phyloP scores from a whole-genome alignment of 2,888 invertebrate species.

The Gastracanthus pulcherrimus region DNA sequence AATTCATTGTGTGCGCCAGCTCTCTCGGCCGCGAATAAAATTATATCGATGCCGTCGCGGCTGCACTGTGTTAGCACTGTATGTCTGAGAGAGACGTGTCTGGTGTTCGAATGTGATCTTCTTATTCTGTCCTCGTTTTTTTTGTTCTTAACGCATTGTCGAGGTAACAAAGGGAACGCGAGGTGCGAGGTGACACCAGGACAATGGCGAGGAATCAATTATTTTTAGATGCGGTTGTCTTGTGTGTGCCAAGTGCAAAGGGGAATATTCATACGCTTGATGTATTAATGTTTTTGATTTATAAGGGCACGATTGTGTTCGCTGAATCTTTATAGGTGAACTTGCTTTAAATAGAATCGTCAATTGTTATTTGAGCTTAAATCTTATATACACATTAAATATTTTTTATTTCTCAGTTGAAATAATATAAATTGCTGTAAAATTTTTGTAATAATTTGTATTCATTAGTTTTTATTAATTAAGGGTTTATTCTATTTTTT shows the following conservation, averaged over 20 bases:
- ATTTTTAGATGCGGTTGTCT: neutral
- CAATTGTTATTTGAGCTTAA: no score
- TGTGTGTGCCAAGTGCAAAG: neutral
- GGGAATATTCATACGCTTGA: slow-evolving; percentile 1
- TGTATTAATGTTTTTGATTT: neutral
- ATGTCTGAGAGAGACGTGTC: neutral
- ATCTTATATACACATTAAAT: no score
- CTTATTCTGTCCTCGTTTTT: neutral
- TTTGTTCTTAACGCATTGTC: neutral
- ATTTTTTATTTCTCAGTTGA: no score
- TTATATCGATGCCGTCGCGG: neutral
- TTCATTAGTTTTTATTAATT: no score
- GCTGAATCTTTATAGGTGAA: neutral
- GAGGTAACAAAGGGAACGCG: neutral
- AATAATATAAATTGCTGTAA: no score
- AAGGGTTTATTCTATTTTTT: no score
- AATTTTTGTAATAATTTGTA: no score
- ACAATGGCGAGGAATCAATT: slow-evolving; percentile 38
- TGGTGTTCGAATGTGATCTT: neutral
- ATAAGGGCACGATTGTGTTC: neutral
- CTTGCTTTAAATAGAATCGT: neutral
- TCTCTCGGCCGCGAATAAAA: neutral
- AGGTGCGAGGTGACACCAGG: slow-evolving; percentile 11
- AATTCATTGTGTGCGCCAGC: neutral
- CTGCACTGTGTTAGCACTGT: neutral